Evolutionary conservation across 35 echinoderm and acorn worm genomes (phyloP).

Genomic region (Diadema setosum): DNA sequence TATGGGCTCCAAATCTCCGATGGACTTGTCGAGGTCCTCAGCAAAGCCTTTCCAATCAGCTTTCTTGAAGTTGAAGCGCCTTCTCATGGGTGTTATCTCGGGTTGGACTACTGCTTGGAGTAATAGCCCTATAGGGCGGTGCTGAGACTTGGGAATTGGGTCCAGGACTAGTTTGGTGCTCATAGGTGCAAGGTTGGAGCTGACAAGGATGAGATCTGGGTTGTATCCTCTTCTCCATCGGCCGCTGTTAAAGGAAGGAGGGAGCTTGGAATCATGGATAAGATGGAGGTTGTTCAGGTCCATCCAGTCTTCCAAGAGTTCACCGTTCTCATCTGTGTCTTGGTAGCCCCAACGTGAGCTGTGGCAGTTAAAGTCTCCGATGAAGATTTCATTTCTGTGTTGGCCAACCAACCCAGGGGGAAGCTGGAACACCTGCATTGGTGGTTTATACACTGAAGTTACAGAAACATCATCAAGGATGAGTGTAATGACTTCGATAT

Average conservation of each 20-base stretch:
- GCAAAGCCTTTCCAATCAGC: background rate
- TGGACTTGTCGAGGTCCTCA: background rate
- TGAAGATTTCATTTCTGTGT: background rate
- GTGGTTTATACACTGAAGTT: conserved; percentile 42
- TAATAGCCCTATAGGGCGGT: background rate
- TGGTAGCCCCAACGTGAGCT: background rate
- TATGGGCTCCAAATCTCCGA: background rate
- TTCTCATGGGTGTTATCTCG: background rate
- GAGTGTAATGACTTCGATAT: conserved; percentile 28
- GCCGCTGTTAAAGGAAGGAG: conserved; percentile 36
- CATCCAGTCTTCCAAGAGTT: background rate
- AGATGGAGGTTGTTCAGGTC: conserved; percentile 6
- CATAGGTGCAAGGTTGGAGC: background rate
- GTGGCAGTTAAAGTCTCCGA: conserved; percentile 40
- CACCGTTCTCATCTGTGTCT: background rate
- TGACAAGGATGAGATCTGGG: background rate
- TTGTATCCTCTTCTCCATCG: conserved; percentile 21
- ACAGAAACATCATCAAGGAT: background rate
- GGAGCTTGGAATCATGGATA: conserved; percentile 47
- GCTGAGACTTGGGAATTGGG: conserved; percentile 13
- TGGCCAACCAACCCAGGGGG: background rate
- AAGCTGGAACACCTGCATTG: background rate
- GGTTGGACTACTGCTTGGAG: background rate
- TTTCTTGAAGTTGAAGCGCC: background rate
- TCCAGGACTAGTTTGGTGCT: background rate